phyloP scores from a whole-genome alignment of 2,113 vertebrate genomes.

The Bambusicola thoracicus region DNA sequence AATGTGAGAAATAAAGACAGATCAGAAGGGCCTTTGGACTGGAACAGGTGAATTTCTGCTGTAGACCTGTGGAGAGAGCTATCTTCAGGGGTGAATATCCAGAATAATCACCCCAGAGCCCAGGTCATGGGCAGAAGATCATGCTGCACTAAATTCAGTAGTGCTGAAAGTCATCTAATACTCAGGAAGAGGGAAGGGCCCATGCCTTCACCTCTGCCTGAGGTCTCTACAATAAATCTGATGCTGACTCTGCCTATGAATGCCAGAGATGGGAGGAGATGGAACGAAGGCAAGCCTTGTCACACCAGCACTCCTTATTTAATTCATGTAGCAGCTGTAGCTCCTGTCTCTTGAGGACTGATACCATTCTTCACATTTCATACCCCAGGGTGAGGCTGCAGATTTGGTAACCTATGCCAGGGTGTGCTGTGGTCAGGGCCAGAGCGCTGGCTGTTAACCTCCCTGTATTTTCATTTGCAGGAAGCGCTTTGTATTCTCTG shows the following conservation, averaged over 20 bases:
- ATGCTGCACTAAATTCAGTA: background rate
- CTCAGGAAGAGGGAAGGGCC: background rate
- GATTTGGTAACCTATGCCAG: background rate
- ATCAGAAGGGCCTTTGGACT: background rate
- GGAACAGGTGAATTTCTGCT: conserved; percentile 1
- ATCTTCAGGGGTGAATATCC: background rate
- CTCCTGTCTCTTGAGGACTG: background rate
- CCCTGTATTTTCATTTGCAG: background rate
- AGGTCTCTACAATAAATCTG: conserved; percentile 10
- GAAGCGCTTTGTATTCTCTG: background rate
- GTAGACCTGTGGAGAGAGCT: background rate
- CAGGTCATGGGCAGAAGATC: background rate
- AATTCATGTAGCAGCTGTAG: conserved; percentile 7
- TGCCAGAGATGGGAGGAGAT: background rate
- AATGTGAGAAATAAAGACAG: background rate
- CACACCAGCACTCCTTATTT: background rate
- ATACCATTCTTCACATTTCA: background rate
- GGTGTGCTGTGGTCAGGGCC: background rate
- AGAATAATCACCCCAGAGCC: background rate
- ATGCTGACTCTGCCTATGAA: background rate
- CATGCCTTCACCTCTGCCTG: background rate
- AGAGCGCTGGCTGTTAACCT: background rate
- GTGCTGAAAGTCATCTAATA: background rate
- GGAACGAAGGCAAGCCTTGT: background rate
- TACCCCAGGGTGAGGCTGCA: background rate